Base-by-base conservation (phyloP, 2,888 invertebrate species). In the Drosophila nigritarsus region DNA sequence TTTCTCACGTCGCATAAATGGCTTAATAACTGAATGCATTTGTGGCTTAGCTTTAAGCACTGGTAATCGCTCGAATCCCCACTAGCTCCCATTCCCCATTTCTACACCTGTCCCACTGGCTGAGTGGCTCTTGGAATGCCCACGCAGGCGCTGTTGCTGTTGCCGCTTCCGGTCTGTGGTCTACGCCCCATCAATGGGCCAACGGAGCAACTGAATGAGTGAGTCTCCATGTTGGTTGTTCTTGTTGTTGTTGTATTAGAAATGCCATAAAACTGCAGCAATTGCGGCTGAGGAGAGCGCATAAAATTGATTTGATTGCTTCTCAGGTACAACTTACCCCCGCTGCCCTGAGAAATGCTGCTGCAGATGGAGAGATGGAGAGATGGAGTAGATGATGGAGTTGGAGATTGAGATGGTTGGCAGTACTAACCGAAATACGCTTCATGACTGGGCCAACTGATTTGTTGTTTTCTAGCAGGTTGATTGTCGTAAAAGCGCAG, bases 1-100 rank as follows among this genome's bases (percentile, higher is more conserved):
- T 86, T 87, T 87, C 88, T 86, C 85, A 86, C 85, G 88, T 86
- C 88, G 85, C 81, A 81, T 83, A 87, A 87, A 86, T 86, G 85
- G 88, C 85, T 86, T 86, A 86, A 86, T 86, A 85, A 87, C 83
- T 81, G 79, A 87, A 87, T 87, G 88, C 88, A 79, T 85, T 86
- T 86, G 85, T 75, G 85, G 85, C 85, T 83, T 75, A 83, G 86
- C 88, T 87, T 87, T 87, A 83, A 87, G 83, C 79, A 68, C 58
- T 77, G 74, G 82, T 84, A 84, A 84, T 83, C 82, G 68, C 55
- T 60, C 20, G 45, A 20, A 38, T 38, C n/a, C 24, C 18, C n/a
- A 32, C 24, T 32, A 24, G 45, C 24, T 45, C n/a, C 45, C 48
- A 15, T 32, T 34, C 5, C 24, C 24, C 38, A 24, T 42, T 49